Evolutionary conservation across 2,113 vertebrate genomes (phyloP).

Genomic region (Hemiprocne comata): DNA sequence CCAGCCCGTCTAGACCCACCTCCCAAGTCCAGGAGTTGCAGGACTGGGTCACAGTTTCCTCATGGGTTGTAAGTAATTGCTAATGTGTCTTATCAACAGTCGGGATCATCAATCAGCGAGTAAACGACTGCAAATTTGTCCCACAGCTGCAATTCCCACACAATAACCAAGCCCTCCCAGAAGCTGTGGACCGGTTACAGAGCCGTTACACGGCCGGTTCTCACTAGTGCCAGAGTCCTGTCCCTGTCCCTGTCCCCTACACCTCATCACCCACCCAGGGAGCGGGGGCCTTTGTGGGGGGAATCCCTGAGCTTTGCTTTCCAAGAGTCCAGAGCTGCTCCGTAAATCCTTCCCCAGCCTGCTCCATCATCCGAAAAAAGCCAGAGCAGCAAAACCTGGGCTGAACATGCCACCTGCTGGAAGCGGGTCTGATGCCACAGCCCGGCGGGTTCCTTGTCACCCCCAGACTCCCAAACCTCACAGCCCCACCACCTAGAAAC

Average conservation of each 20-base stretch:
- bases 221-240: not conserved
- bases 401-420: slow-evolving; percentile 50
- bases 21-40: not conserved
- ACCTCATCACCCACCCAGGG: too few species aligned
- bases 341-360: not conserved
- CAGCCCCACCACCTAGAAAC: too few species aligned
- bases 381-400: not conserved
- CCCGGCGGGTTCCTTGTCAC: not conserved
- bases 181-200: accelerated
- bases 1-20: not conserved
- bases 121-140: not conserved
- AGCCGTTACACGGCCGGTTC: accelerated
- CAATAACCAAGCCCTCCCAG: not conserved
- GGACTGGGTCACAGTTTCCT: not conserved
- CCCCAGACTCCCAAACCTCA: not conserved
- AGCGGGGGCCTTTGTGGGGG: too few species aligned
- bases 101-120: not conserved
- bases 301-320: not conserved
- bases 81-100: not conserved
- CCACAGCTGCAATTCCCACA: not conserved
- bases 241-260: too few species aligned
- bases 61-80: not conserved
- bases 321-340: not conserved
- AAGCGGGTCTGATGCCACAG: not conserved
- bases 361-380: not conserved